These are phyloP conservation scores for Drosophila sp. DNA, from an alignment of 1,140 invertebrate species.

Conservation along the genomic window DNA sequence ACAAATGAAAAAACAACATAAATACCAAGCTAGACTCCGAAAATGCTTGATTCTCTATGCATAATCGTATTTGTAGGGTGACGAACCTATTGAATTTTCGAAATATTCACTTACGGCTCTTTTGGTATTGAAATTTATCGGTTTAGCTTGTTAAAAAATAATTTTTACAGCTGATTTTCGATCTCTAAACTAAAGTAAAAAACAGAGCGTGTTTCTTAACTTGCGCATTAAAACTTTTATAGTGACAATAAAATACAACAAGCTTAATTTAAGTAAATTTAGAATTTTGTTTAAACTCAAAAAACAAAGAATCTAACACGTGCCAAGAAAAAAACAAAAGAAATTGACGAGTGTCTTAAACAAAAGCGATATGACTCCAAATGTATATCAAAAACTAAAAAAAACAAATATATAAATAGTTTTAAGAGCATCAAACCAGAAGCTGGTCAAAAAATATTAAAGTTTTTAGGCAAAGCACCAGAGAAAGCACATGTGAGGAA, in stretches of 20 bases:
- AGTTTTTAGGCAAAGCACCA: neutral
- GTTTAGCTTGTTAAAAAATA: neutral
- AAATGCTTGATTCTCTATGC: constrained; percentile 16
- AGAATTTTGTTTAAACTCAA: neutral
- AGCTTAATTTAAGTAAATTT: neutral
- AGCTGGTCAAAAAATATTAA: neutral
- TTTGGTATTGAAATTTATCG: neutral
- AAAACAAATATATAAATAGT: constrained; percentile 26
- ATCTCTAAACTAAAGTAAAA: neutral
- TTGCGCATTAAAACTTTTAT: no score
- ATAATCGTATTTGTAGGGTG: constrained; percentile 12
- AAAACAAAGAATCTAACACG: constrained; percentile 5
- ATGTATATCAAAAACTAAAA: constrained; percentile 17
- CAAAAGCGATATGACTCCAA: no score
- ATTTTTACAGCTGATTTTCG: neutral
- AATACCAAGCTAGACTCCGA: constrained; percentile 11
- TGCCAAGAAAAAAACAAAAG: neutral
- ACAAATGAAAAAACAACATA: constrained; percentile 10
- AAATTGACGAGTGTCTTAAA: no score
- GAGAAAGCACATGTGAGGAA: neutral
- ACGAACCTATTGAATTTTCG: neutral
- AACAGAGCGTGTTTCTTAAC: constrained; percentile 9
- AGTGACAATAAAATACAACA: constrained; percentile 17
- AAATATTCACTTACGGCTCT: neutral
- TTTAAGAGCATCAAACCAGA: constrained; percentile 4